Percentiles rank a stretch among this genome's conserved stretches.
Evolutionary conservation across 1,140 invertebrate genomes (phyloP).

Genomic region (Delia radicum): DNA sequence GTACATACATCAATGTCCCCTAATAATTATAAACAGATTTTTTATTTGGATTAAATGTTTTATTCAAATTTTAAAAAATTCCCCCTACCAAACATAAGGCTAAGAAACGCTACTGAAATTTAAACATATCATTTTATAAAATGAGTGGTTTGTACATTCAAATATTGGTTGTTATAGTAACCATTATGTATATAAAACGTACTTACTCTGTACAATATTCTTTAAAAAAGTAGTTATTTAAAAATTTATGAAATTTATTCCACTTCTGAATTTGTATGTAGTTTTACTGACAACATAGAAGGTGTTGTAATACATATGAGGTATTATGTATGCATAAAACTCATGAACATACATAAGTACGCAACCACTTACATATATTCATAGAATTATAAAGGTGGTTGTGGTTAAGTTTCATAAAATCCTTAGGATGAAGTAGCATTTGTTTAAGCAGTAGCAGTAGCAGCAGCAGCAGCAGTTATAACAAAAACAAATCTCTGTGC

Average conservation of each 20-base stretch:
- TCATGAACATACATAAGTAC: background rate
- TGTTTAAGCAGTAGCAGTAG: too few relatives aligned
- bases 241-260: background rate
- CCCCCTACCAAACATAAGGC: too few relatives aligned
- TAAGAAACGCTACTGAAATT: too few relatives aligned
- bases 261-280: background rate
- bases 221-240: background rate
- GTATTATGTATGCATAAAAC: background rate
- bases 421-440: too few relatives aligned
- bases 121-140: too few relatives aligned
- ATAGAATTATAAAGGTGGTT: background rate
- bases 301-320: background rate
- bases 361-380: background rate
- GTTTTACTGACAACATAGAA: background rate
- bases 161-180: background rate
- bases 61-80: too few relatives aligned
- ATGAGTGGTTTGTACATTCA: too few relatives aligned
- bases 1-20: too few relatives aligned
- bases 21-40: too few relatives aligned
- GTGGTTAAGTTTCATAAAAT: background rate
- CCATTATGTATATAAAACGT: background rate
- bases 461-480: too few relatives aligned
- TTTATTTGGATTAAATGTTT: too few relatives aligned
- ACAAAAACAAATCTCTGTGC: background rate
- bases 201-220: background rate